Evolutionary conservation across 2,888 invertebrate genomes (phyloP), one percentile per base, ranked within the genome.

Genomic region (Eubasilissa splendida): DNA sequence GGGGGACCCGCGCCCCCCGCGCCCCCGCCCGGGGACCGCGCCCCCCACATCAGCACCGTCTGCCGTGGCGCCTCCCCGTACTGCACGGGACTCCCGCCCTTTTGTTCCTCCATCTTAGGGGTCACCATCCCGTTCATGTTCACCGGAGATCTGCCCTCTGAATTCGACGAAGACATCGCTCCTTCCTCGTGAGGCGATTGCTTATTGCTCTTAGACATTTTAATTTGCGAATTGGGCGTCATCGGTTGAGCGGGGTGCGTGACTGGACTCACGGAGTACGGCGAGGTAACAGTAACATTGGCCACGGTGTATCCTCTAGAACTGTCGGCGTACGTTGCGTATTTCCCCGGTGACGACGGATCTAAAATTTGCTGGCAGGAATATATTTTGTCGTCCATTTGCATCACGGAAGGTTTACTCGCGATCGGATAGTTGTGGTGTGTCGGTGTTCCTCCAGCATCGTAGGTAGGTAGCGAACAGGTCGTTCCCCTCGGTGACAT

Each of bases 11-110:
- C 73, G 81, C 84, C 82, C 66, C 77, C 77, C 77, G 70, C 77
- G 59, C 60, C 77, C 89, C 65, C 88, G 88, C 3, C 89, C 88
- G 82, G 86, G 86, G 86, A 60, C 86, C 85, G 89, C 75, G 93
- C 91, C 33, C 97, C 97, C 97, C 97, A 97, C 97, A 97, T 97
- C 65, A 97, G 92, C 77, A 97, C 97, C 11, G 97, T 97, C 88
- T 97, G 97, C 66, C 97, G 91, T 0, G 95, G 94, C 84, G 93
- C 90, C 85, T 93, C 93, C 77, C 92, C 89, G 12, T 89, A 85
- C 83, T 88, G 88, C 80, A 83, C 81, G 77, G 85, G 68, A 84
- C 71, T 84, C 53, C 66, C 82, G 7, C 56, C 82, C 84, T 92
- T 92, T 33, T 92, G 90, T 83, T 92, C 92, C 85, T 93, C 93